Percentiles rank a stretch among this genome's conserved stretches.
These are phyloP conservation scores for Dascyllus trimaculatus DNA, from an alignment of 2,113 vertebrate genomes.

Conservation along the genomic window DNA sequence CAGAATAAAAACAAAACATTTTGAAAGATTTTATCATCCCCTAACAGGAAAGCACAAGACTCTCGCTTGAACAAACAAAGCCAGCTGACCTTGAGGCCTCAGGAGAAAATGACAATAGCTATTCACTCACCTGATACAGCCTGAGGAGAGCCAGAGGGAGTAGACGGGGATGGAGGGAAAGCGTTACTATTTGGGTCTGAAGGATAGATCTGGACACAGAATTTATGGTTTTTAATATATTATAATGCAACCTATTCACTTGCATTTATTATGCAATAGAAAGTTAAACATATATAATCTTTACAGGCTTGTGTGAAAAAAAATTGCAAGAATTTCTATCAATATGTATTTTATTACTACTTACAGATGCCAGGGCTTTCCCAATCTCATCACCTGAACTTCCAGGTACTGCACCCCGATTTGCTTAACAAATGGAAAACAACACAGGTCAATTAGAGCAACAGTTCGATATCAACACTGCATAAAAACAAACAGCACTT, in stretches of 20 bases:
- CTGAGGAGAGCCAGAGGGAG: conserved; percentile 95
- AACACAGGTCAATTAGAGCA: conserved; percentile 4
- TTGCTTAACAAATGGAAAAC: conserved; percentile 78
- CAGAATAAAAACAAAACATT: conserved; percentile 31
- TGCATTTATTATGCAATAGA: background rate
- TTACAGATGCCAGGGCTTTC: conserved; percentile 97
- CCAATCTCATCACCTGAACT: conserved; percentile 97
- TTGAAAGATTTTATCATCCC: conserved; percentile 20
- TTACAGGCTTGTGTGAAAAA: background rate
- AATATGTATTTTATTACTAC: conserved; percentile 49
- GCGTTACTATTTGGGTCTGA: conserved; percentile 93
- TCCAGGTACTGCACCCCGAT: conserved; percentile 87
- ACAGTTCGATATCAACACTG: background rate
- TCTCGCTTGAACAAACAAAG: conserved; percentile 36
- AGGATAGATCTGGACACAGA: conserved; percentile 92
- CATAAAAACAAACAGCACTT: background rate
- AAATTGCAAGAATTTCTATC: background rate
- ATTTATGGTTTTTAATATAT: conserved; percentile 12
- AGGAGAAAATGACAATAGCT: conserved; percentile 22
- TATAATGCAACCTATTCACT: background rate
- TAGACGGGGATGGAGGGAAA: conserved; percentile 94
- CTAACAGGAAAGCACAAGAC: conserved; percentile 11
- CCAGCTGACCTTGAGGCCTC: conserved; percentile 37
- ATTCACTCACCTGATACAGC: conserved; percentile 90
- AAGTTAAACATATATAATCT: background rate